Base-by-base conservation (phyloP, 1,140 invertebrate genomes). In the Pseudomyrmex gracilis region DNA sequence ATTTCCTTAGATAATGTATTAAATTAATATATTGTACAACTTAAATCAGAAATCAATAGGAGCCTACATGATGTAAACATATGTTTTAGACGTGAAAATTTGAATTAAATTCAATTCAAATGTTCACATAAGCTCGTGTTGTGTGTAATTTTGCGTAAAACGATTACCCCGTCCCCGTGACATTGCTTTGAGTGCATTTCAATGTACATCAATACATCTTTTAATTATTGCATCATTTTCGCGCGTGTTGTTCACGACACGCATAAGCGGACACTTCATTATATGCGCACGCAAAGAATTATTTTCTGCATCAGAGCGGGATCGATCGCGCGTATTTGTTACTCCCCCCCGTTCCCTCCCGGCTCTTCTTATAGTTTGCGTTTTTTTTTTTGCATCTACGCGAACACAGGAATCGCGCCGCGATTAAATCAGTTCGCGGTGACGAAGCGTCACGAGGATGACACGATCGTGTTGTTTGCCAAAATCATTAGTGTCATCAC, bases 261-360 rank as follows among this genome's bases (percentile, higher is more conserved):
- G 24, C n/a, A n/a, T 51, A 20, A 60, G 55, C 9, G 51, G 22
- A 70, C 24, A 57, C 17, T 47, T 53, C 58, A 55, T 34, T 9
- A 53, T 53, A 57, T 47, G 74, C 24, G 63, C 73, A 66, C 60
- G 58, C 58, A 55, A 61, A 80, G 34, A 84, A 90, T 90, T 89
- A 90, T 87, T 88, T 91, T 91, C 87, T 83, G 90, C 89, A 87
- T 88, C 83, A 89, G 57, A 73, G 24, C 24, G 10, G 57, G 60
- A 88, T 88, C 87, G 85, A 89, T 90, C 70, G 88, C 58, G 43
- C 2, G n/a, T 3, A 51, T 61, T 22, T 51, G 53, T 15, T 15
- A 17, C 4, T 1, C 45, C 47, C 49, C n/a, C n/a, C n/a, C n/a
- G 60, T 15, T 20, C 12, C 7, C 9, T 24, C 49, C 34, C 12